Conservation (phyloP, 1,140 invertebrate species). For the Euwallacea fornicatus region DNA sequence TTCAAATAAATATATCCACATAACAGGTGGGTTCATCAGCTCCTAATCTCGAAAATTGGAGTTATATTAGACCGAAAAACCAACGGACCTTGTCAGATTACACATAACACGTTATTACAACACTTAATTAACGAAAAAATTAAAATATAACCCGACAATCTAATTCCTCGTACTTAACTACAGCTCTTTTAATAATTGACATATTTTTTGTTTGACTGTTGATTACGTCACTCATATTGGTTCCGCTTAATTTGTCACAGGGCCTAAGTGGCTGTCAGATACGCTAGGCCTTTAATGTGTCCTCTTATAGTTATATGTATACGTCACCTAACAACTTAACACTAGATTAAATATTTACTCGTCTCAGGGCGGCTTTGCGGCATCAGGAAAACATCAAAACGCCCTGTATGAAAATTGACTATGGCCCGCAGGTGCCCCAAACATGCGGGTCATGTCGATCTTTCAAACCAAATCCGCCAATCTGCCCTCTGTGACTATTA, state of each 20-base stretch:
- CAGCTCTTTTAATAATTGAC: constrained; percentile 36
- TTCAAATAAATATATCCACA: constrained; percentile 40
- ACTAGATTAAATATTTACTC: too few relatives aligned
- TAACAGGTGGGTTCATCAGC: constrained; percentile 45
- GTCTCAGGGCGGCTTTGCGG: too few relatives aligned
- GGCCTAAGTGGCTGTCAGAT: constrained; percentile 6
- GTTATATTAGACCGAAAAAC: constrained; percentile 38
- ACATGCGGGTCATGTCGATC: constrained; percentile 46
- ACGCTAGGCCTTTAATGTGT: constrained; percentile 10
- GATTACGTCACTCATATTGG: constrained; percentile 28
- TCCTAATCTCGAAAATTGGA: constrained; percentile 41
- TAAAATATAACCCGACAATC: constrained; percentile 39
- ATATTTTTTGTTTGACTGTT: constrained; percentile 34
- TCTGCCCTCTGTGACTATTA: constrained; percentile 52
- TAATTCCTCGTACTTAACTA: constrained; percentile 34
- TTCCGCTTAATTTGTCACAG: constrained; percentile 10
- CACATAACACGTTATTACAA: constrained; percentile 38
- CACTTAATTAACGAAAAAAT: constrained; percentile 42
- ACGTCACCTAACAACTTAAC: too few relatives aligned
- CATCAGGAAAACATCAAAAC: background rate
- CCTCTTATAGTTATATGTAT: too few relatives aligned
- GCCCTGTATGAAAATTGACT: constrained; percentile 17
- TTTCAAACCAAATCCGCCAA: constrained; percentile 51
- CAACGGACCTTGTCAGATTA: constrained; percentile 40
- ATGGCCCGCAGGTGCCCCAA: constrained; percentile 50